phyloP scores from a whole-genome alignment of 2,113 vertebrate genomes.

The Chlorocebus sabaeus region DNA sequence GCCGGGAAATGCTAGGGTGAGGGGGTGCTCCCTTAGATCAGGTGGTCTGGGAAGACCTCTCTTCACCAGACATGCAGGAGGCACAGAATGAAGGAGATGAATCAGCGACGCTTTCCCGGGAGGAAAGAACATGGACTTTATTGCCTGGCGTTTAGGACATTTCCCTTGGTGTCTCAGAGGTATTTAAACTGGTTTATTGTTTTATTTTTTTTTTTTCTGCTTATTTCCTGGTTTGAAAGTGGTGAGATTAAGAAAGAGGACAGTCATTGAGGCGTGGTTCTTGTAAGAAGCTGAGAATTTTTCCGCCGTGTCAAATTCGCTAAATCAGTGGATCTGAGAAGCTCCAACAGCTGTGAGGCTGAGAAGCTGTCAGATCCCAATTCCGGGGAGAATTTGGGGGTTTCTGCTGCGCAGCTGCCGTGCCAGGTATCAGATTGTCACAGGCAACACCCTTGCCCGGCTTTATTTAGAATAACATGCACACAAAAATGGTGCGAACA shows the following conservation, averaged over 20 bases:
- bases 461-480: neutral
- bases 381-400: neutral
- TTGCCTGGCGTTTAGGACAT: neutral
- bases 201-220: neutral
- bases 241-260: neutral
- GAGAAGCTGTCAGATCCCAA: neutral
- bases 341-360: neutral
- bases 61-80: no score
- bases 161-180: neutral
- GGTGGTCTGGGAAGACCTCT: neutral
- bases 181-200: neutral
- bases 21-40: fast-evolving
- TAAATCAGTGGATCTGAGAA: neutral
- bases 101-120: fast-evolving
- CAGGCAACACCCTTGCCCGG: neutral
- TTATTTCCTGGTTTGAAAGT: conserved; percentile 42
- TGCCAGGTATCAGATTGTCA: neutral
- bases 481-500: neutral
- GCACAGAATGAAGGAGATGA: neutral
- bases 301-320: neutral
- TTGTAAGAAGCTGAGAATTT: neutral
- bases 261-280: neutral
- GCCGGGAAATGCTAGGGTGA: neutral
- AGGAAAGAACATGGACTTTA: neutral
- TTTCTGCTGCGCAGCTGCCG: neutral